A percentile compares a stretch with the other conserved stretches of the same genome.
Evolutionary conservation across 2,113 vertebrate genomes (phyloP).

Genomic region (Hippocampus guttulatus): DNA sequence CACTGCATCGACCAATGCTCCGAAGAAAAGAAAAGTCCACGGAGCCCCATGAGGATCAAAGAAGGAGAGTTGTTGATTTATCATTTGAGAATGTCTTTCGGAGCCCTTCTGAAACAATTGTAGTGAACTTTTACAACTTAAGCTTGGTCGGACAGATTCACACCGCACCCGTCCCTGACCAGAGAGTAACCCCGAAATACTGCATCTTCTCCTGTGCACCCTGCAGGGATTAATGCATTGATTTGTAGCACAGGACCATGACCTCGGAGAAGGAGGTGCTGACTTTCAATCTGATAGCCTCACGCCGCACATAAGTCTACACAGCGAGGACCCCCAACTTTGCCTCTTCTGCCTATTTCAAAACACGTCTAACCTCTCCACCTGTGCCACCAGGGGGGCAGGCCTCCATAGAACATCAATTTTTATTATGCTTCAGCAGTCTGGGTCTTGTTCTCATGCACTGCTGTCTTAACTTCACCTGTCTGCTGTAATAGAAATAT

Average conservation of each 20-base stretch:
- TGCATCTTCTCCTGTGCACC: neutral
- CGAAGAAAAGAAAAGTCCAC: neutral
- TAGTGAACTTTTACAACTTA: neutral
- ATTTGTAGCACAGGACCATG: slow-evolving; percentile 7
- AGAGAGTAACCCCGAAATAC: slow-evolving; percentile 4
- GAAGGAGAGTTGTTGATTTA: neutral
- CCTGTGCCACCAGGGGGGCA: neutral
- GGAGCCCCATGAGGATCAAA: neutral
- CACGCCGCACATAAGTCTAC: neutral
- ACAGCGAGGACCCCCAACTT: neutral
- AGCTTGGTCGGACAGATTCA: neutral
- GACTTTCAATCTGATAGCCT: slow-evolving; percentile 5
- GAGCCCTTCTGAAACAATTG: neutral
- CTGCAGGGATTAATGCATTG: slow-evolving; percentile 4
- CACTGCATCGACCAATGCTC: no score
- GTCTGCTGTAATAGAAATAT: neutral
- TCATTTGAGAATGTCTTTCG: neutral
- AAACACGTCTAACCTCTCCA: neutral
- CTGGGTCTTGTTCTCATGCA: neutral
- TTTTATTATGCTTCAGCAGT: neutral
- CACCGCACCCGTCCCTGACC: neutral
- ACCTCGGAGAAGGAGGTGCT: neutral
- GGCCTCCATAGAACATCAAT: neutral
- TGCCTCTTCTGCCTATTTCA: neutral
- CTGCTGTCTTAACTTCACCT: neutral